Base-by-base conservation (phyloP, 1,140 invertebrate genomes). In the Aricia agestis region DNA sequence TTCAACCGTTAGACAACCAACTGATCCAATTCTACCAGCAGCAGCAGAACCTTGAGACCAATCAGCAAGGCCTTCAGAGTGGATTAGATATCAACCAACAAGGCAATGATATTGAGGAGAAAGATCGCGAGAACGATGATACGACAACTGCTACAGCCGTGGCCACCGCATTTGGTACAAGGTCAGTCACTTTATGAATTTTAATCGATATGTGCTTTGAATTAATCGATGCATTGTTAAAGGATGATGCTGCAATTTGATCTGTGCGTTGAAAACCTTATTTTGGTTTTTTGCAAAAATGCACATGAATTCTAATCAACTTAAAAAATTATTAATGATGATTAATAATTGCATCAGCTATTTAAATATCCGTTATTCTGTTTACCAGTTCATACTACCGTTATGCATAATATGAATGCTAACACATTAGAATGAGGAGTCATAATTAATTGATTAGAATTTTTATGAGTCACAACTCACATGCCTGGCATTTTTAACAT, bases 121-220 rank as follows among this genome's bases (percentile, higher is more conserved):
- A 63, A 32, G 82, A 87, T 11, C 69, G 75, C 6, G 73, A 82
- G 45, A 75, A 82, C 13, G 75, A 82, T 19, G 85, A 85, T 66
- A 84, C 78, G 2, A 71, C 75, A 15, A 81, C 67, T 11, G 83
- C 83, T 0, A 86, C 83, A 6, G 86, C 89, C 6, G 84, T 89
- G 0, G 85, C 89, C 0, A 91, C 87, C 6, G 86, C 85, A 63
- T 91, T 91, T 73, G 89, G 89, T 13, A 66, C 85, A 80, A 89
- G 88, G 88, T 91, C 68, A 82, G 83, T 73, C 61, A 52, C 41
- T 32, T 9, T 45, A 42, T 25, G 78, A 77, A 81, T 83, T 72
- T 70, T 63, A 78, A 81, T 77, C 32, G 32, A 17, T 63, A 18
- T 31, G 42, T 70, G 70, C 72, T 74, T 70, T 73, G 74, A 76